Conservation (phyloP, 2,888 invertebrate species). For the Schizaphis graminum region DNA sequence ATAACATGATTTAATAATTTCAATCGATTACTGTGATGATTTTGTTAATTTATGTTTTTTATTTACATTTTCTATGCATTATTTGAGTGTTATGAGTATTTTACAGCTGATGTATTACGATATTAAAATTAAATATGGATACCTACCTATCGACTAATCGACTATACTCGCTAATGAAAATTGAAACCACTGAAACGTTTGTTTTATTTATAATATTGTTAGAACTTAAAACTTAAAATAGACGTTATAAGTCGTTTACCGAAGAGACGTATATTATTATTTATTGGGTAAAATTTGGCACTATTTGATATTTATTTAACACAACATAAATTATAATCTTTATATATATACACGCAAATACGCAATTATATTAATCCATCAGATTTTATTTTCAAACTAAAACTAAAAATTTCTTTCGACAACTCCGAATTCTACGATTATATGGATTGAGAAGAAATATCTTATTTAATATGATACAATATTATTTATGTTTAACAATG, state of each 20-base stretch:
- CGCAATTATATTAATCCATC: background rate
- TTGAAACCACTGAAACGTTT: background rate
- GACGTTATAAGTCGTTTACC: background rate
- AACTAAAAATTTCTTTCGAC: background rate
- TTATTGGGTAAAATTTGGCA: background rate
- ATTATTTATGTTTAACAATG: background rate
- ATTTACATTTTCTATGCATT: background rate
- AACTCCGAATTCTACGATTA: background rate
- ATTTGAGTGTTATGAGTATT: background rate
- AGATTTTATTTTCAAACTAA: background rate
- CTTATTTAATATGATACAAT: background rate
- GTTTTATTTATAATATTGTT: background rate
- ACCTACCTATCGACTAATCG: background rate
- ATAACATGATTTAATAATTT: background rate
- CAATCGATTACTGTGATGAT: background rate
- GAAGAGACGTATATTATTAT: background rate
- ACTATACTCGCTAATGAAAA: background rate
- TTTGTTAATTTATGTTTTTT: background rate
- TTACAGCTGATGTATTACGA: background rate
- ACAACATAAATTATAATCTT: background rate
- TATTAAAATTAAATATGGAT: background rate
- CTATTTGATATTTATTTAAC: background rate
- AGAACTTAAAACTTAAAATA: background rate
- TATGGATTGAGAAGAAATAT: background rate
- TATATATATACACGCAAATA: background rate